Evolutionary conservation across 2,113 vertebrate genomes (phyloP).

Genomic region (Leptobrachium leishanense): DNA sequence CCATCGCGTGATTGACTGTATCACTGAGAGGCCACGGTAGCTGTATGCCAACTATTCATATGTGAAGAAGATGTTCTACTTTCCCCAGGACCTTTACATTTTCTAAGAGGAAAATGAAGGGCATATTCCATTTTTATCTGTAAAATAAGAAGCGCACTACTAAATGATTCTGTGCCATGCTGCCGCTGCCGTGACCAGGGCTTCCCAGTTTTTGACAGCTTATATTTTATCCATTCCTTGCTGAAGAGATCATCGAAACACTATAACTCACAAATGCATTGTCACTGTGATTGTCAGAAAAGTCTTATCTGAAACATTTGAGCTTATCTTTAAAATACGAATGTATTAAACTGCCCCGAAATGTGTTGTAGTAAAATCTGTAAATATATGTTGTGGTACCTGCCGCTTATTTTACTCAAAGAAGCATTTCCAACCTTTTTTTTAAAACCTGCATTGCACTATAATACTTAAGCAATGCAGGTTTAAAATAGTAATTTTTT

Average conservation of each 20-base stretch:
- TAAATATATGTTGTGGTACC: too few species aligned
- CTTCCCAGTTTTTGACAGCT: slow-evolving; percentile 8
- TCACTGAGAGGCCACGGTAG: slow-evolving; percentile 23
- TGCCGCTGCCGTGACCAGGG: slow-evolving; percentile 10
- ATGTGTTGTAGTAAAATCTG: too few species aligned
- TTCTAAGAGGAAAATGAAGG: slow-evolving; percentile 21
- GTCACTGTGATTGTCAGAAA: slow-evolving; percentile 22
- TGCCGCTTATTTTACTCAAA: too few species aligned
- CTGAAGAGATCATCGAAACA: slow-evolving; percentile 23
- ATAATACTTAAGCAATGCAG: too few species aligned
- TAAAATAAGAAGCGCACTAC: slow-evolving; percentile 19
- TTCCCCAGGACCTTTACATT: slow-evolving; percentile 3
- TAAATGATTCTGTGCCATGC: slow-evolving; percentile 13
- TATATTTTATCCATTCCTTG: slow-evolving; percentile 3
- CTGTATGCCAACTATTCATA: background rate
- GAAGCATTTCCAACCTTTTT: too few species aligned
- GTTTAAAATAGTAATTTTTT: too few species aligned
- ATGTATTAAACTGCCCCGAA: too few species aligned
- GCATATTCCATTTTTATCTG: slow-evolving; percentile 12
- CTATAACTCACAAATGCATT: slow-evolving; percentile 31
- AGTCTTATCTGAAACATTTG: background rate
- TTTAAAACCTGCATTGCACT: too few species aligned
- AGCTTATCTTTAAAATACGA: background rate
- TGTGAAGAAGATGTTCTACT: background rate
- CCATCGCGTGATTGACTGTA: slow-evolving; percentile 13